Evolutionary conservation across 2,113 vertebrate genomes (phyloP), one percentile per base, ranked within the genome.

Genomic region (Rostratula benghalensis): DNA sequence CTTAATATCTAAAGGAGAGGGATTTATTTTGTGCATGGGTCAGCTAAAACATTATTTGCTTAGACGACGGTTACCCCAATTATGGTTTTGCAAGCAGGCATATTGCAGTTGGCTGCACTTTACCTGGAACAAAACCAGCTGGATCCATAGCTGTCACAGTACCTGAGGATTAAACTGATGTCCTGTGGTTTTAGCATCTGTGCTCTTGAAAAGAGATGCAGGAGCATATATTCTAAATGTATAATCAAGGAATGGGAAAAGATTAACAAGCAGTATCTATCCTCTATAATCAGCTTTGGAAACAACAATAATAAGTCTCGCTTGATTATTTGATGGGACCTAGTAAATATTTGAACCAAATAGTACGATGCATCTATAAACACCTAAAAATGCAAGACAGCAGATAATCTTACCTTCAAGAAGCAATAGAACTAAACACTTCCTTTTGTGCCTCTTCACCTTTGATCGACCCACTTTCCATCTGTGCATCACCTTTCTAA

Each of bases 181-280:
- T 96, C 94, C 96, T 85, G 93, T 82, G 91, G 94, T 95, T 97
- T 96, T 73, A 87, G 89, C 95, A 97, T 97, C 97, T 97, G 97
- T 91, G 87, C 79, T 75, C 63, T 93, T 93, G 73, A 63, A 89
- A 80, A 84, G 83, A 95, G 87, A 82, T 73, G 73, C 39, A 81
- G 59, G 57, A 93, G 17, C 54, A 75, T 50, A 71, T 67, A 78
- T 85, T 87, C 56, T 93, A 94, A 70, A 93, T 37, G 31, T 69
- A 93, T 94, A 96, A 97, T 94, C 76, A 80, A 96, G 86, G 94
- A 94, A 94, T 86, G 22, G 73, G 43, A 85, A 95, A 88, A 93
- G 93, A 96, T 96, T 97, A 97, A 83, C 73, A 77, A 95, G 81
- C 65, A 79, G 41, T 91, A 94, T 90, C 74, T 95, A 27, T 68